Evolutionary conservation across 2,113 vertebrate species (phyloP).

Genomic region (Halichoerus grypus): DNA sequence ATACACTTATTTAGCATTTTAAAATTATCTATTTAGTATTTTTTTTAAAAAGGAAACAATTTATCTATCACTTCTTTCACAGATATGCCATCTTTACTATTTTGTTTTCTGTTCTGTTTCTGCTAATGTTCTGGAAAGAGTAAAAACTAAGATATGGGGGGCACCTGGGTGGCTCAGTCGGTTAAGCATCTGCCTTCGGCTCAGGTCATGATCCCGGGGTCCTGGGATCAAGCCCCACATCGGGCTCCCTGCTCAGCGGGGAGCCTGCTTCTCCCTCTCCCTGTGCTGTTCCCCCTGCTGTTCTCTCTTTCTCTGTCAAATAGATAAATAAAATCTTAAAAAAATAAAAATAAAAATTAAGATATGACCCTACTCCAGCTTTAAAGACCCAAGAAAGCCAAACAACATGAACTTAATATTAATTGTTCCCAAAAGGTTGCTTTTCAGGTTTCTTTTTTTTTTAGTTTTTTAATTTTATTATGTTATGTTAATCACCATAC

Average conservation of each 20-base stretch:
- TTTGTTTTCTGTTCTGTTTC: slow-evolving; percentile 44
- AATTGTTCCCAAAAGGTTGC: not conserved
- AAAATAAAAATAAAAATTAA: not conserved
- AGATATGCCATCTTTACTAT: not conserved
- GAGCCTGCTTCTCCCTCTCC: too few relatives aligned
- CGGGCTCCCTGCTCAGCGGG: too few relatives aligned
- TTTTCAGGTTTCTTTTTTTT: not conserved
- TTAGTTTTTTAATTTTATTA: too few relatives aligned
- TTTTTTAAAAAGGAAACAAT: not conserved
- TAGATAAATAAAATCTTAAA: too few relatives aligned
- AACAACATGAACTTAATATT: not conserved
- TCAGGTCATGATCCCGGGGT: too few relatives aligned
- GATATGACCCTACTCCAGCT: not conserved
- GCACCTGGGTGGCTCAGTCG: too few relatives aligned
- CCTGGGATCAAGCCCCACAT: too few relatives aligned
- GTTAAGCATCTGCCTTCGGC: too few relatives aligned
- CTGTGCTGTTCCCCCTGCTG: too few relatives aligned
- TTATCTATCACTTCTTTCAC: not conserved
- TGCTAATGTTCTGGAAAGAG: slow-evolving; percentile 30
- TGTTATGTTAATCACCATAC: too few relatives aligned
- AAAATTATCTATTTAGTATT: not conserved
- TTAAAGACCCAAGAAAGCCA: slow-evolving; percentile 27
- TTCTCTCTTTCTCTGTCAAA: too few relatives aligned
- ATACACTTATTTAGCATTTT: not conserved
- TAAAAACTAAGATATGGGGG: not conserved